Evolutionary conservation across 2,113 vertebrate genomes (phyloP), one percentile per base, ranked within the genome.

Genomic region (Australoheros scitulus): DNA sequence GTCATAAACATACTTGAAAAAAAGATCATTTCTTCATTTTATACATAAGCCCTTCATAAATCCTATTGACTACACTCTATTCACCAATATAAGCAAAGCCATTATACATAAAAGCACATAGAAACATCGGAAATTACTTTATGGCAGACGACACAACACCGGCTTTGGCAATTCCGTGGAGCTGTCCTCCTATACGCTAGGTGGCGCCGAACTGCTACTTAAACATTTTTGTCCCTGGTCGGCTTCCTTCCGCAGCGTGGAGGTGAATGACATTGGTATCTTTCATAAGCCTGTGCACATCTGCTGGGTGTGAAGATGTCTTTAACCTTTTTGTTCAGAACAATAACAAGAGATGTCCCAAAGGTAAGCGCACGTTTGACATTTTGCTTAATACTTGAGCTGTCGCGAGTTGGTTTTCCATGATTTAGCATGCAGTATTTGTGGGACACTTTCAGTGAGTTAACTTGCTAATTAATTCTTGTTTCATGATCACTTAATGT

Each of bases 251-350:
- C 65, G 0, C 89, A 87, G 84, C 89, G 89, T 93, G 93, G 38
- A 18, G 18, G 43, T 93, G 91, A 93, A 93, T 94, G 94, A 94
- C 92, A 89, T 38, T 38, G 36, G 36, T 38, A 9, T 55, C 29
- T 90, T 79, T 89, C 36, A 18, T 80, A 86, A 90, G 84, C 7
- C 22, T 3, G 1, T 2, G 4, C 10, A 5, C 3, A 50, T 61
- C 1, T 29, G 1, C 24, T 20, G 14, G 3, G 3, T 61, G 14
- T 5, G 17, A 90, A 14, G 0, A 95, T 95, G 94, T 91, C 82
- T 1, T 82, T 94, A 11, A 15, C 80, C 0, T 84, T 86, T 78
- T 79, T 93, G 58, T 88, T 91, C 20, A 88, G 82, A 63, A 20
- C 82, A 3, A 2, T 86, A 7, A 58, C 76, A 3, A 91, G 60